Conservation (phyloP, 2,113 vertebrate genomes). For the Oncorhynchus kisutch region DNA sequence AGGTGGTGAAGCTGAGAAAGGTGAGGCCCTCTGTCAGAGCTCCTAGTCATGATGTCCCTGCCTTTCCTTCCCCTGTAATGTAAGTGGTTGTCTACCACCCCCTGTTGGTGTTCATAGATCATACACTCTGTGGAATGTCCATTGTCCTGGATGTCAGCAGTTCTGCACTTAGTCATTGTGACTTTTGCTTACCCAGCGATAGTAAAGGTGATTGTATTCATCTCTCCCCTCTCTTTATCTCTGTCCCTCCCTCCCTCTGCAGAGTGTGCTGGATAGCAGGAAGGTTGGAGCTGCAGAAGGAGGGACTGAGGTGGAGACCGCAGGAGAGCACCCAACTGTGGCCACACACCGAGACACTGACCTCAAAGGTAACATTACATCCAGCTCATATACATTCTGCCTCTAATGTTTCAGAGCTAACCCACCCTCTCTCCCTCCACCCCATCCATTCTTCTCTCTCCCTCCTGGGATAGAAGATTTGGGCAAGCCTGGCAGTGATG, state of each 20-base stretch:
- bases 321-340: constrained; percentile 66
- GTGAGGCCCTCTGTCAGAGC: constrained; percentile 37
- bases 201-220: not conserved
- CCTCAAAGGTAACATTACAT: constrained; percentile 68
- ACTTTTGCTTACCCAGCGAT: not conserved
- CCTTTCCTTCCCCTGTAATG: not conserved
- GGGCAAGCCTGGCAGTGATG: constrained; percentile 86
- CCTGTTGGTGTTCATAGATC: not conserved
- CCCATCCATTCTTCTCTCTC: not conserved
- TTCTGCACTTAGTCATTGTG: not conserved
- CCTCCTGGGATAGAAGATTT: constrained; percentile 71
- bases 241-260: not conserved
- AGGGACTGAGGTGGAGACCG: constrained; percentile 36
- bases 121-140: not conserved
- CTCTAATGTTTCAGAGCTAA: not conserved
- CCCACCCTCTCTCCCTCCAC: not conserved
- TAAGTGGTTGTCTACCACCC: not conserved
- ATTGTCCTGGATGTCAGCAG: not conserved
- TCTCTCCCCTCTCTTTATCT: not conserved
- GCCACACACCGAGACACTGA: constrained; percentile 51
- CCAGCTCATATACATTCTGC: not conserved
- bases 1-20: constrained; percentile 60
- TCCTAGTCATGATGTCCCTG: not conserved
- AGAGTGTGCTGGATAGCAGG: constrained; percentile 53
- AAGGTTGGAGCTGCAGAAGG: constrained; percentile 33